Conservation (phyloP, 1,140 invertebrate genomes). For the Drosophila setifemur region DNA sequence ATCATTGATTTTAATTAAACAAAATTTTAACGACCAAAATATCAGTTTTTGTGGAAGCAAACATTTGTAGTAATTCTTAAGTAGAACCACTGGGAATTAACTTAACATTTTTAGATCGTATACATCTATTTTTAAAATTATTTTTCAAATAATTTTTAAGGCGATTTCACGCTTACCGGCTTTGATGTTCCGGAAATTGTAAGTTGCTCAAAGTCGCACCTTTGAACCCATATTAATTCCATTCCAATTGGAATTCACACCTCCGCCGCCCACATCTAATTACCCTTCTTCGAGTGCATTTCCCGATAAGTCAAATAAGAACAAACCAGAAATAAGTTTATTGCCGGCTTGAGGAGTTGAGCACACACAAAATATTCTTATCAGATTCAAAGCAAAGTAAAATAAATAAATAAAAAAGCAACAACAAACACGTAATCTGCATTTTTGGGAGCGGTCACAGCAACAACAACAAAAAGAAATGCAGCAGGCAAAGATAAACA, state of each 20-base stretch:
- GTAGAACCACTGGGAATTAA: no score
- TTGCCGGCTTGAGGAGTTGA: background rate
- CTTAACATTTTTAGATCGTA: no score
- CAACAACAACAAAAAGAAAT: slow-evolving; percentile 43
- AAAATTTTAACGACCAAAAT: no score
- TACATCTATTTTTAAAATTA: no score
- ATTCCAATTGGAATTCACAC: background rate
- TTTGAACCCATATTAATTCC: no score
- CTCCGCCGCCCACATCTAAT: slow-evolving; percentile 31
- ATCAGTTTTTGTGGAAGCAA: no score
- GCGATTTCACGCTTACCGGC: no score
- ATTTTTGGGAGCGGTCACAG: slow-evolving; percentile 70
- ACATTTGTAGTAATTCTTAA: no score
- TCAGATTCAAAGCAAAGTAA: slow-evolving; percentile 38
- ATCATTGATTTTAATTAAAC: no score
- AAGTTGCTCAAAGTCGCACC: no score
- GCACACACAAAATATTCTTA: slow-evolving; percentile 25
- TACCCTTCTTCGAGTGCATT: slow-evolving; percentile 13
- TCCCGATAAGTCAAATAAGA: slow-evolving; percentile 25
- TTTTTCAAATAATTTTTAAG: no score
- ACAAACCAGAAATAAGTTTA: slow-evolving; percentile 5
- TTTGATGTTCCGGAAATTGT: no score
- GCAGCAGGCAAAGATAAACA: slow-evolving; percentile 67
- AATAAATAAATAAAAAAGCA: slow-evolving; percentile 30
- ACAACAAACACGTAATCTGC: slow-evolving; percentile 46